Evolutionary conservation across 2,888 invertebrate genomes (phyloP), one percentile per base, ranked within the genome.

Genomic region (Ectropis crepuscularia): DNA sequence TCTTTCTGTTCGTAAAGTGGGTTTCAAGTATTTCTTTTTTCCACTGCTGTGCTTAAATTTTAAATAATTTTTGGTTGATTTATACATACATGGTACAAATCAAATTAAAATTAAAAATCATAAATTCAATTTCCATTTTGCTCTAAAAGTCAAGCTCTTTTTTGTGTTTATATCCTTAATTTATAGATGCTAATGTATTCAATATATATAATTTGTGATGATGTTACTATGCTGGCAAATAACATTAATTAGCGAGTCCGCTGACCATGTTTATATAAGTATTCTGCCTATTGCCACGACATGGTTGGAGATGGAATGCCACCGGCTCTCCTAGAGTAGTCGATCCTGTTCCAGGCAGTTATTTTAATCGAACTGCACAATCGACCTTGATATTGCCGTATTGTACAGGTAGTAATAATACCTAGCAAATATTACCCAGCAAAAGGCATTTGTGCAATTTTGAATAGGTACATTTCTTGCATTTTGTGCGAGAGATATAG

Each of bases 201-300:
- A 10, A 28, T 16, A 51, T 16, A 28, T 16, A 51, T 16, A 16
- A 11, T 7, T 39, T 41, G 11, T 8, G 12, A 39, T 41, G 16
- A 39, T 41, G 16, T 16, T 39, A 12, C 41, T 51, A 51, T 41
- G 36, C 36, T 10, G 49, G 11, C 11, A 11, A 49, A 49, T 11
- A 49, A 11, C 7, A 49, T 49, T 36, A 53, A 37, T 53, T 37
- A 45, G 45, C 11, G 37, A 45, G 45, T 45, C 45, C 11, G 43
- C n/a, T 53, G 53, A 45, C 53, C 53, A 53, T 36, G 36, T 11
- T 45, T 36, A 39, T 39, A 6, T 12, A 37, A 36, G 5, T 49
- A 38, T 38, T 12, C 6, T 11, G 11, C 38, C 48, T 48, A 48
- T 10, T 48, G 36, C 36, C 16, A 48, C 36, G 10, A 48, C 36